These are phyloP conservation scores for Mythimna vitellina DNA, from an alignment of 2,888 invertebrate genomes.

Conservation along the genomic window DNA sequence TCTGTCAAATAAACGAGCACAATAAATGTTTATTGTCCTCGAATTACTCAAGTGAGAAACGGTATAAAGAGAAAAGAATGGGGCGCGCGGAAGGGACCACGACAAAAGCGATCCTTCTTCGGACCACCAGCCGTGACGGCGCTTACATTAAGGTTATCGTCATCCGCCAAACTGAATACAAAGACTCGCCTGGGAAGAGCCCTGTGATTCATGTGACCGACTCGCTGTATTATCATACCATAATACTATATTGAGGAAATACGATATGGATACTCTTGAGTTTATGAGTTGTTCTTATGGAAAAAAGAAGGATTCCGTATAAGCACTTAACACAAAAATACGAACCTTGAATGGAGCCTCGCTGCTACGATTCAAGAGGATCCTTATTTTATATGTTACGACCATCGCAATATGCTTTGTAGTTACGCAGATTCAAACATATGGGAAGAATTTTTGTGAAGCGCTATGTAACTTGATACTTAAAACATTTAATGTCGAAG, in stretches of 20 bases:
- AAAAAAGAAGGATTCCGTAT: constrained; percentile 66
- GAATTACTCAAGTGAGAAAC: constrained; percentile 90
- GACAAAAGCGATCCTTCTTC: constrained; percentile 89
- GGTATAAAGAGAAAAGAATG: constrained; percentile 89
- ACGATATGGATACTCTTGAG: constrained; percentile 70
- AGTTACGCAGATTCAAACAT: constrained; percentile 33
- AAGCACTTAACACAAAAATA: constrained; percentile 57
- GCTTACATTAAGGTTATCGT: constrained; percentile 91
- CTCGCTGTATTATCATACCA: constrained; percentile 81
- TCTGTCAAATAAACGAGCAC: constrained; percentile 88
- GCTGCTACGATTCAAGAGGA: constrained; percentile 30
- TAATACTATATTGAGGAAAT: constrained; percentile 82
- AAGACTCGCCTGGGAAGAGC: constrained; percentile 83
- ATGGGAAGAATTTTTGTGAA: constrained; percentile 14
- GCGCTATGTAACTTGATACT: constrained; percentile 21
- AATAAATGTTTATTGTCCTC: constrained; percentile 90
- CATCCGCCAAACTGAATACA: constrained; percentile 89
- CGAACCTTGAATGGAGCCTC: constrained; percentile 33
- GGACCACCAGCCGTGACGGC: constrained; percentile 89
- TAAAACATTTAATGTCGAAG: constrained; percentile 3
- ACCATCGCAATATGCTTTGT: constrained; percentile 25
- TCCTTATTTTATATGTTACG: constrained; percentile 48
- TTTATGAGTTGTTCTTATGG: constrained; percentile 68
- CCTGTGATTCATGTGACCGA: constrained; percentile 86
- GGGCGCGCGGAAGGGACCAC: constrained; percentile 86